These are phyloP conservation scores for Dasysyrphus albostriatus DNA, from an alignment of 2,888 invertebrate species.

Conservation along the genomic window DNA sequence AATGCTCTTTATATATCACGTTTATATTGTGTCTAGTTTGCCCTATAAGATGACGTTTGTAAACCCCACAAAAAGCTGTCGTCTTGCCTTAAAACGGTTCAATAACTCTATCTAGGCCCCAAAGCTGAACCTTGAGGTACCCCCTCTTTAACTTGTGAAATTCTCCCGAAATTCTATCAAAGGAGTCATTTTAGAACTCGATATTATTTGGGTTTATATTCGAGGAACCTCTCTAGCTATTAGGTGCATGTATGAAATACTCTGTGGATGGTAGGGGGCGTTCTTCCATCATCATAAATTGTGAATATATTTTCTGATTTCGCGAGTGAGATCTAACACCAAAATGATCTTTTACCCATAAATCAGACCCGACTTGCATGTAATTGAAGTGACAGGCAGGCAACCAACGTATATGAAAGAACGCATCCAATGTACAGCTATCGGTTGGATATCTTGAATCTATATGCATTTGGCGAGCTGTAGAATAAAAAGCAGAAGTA, in stretches of 20 bases:
- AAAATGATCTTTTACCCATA: constrained; percentile 59
- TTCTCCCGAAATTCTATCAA: not conserved
- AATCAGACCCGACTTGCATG: constrained; percentile 58
- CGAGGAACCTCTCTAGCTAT: not conserved
- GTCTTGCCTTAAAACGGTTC: no score
- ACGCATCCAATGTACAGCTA: constrained; percentile 8
- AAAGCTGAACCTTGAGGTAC: no score
- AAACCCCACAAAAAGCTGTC: no score
- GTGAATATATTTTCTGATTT: constrained; percentile 64
- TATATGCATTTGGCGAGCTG: constrained; percentile 25
- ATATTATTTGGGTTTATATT: constrained; percentile 5
- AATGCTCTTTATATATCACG: no score
- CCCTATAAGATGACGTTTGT: no score
- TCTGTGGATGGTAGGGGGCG: constrained; percentile 27
- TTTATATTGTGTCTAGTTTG: no score
- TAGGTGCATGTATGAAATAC: not conserved
- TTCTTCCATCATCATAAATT: constrained; percentile 66
- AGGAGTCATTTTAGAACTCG: not conserved
- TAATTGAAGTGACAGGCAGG: constrained; percentile 70
- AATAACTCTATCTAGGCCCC: no score
- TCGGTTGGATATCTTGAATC: constrained; percentile 45
- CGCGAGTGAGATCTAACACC: constrained; percentile 44
- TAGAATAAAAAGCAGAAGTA: constrained; percentile 65
- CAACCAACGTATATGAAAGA: constrained; percentile 2
- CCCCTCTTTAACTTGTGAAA: not conserved